Base-by-base conservation (phyloP, 2,888 invertebrate species). In the Melikaiella ostensackeni region DNA sequence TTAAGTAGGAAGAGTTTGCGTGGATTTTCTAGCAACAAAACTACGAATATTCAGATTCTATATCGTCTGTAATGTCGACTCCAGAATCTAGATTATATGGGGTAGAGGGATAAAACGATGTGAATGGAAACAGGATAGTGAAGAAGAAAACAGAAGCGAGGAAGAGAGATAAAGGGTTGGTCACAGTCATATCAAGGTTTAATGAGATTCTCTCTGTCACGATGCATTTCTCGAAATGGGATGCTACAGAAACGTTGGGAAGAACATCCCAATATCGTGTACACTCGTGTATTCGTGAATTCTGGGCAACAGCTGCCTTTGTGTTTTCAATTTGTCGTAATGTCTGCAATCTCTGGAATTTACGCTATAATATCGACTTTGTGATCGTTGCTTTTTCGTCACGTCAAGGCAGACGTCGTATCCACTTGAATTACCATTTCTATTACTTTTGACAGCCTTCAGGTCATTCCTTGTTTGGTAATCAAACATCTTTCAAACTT, bases 311-410 rank as follows among this genome's bases (percentile, higher is more conserved):
- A 85, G 84, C 83, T 87, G 87, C 84, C 82, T 88, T 87, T 85
- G 85, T 87, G 84, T 85, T 87, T 88, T 87, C 87, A 88, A 88
- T 88, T 87, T 88, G 81, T 82, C 83, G 84, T 87, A 86, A 86
- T 85, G 85, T 82, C 83, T 80, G 74, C 64, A 78, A 81, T 80
- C 33, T 50, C 70, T 50, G 30, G 24, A 70, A 70, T 70, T 27
- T 30, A n/a, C 19, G 24, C 27, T 30, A 46, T 66, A 70, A 70
- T 70, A 50, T 50, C 50, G 50, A 11, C 11, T 50, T 46, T n/a
- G 27, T 70, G n/a, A 30, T 21, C 50, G 33, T 21, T 70, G 19
- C n/a, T 33, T 8, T 70, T 70, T 50, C n/a, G 46, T 50, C 50
- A 50, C 21, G 24, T 11, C 19, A 30, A 16, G 27, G n/a, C 35